Conservation (phyloP, 2,888 invertebrate genomes). For the Lasioglossum vierecki region DNA sequence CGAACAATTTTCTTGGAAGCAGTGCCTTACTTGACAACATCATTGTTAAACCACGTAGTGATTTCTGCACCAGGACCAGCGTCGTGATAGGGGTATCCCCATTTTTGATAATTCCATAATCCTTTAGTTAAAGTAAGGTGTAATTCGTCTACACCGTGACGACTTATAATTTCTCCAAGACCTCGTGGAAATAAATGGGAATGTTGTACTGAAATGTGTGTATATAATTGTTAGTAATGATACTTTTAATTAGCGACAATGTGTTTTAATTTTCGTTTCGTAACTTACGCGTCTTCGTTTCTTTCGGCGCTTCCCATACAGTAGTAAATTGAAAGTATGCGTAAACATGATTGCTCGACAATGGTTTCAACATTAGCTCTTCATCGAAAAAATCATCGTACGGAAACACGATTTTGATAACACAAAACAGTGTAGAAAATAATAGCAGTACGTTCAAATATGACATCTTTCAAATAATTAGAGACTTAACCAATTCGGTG, state of each 20-base stretch:
- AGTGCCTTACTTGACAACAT: conserved; percentile 75
- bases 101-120: conserved; percentile 95
- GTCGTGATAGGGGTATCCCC: conserved; percentile 96
- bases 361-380: conserved; percentile 94
- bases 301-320: conserved; percentile 86
- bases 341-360: conserved; percentile 93
- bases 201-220: conserved; percentile 88
- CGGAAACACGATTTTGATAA: conserved; percentile 44
- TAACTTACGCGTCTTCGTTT: conserved; percentile 75
- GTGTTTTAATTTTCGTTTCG: background rate
- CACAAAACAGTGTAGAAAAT: conserved; percentile 40
- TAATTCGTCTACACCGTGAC: conserved; percentile 94
- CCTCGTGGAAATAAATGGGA: conserved; percentile 95
- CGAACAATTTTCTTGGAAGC: background rate
- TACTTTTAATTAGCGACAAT: background rate
- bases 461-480: background rate
- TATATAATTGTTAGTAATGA: background rate
- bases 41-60: conserved; percentile 94
- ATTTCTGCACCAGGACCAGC: conserved; percentile 97
- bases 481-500: background rate
- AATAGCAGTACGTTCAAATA: conserved; percentile 2
- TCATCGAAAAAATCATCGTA: conserved; percentile 91
- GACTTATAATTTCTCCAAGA: conserved; percentile 93
- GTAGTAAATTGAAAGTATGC: conserved; percentile 96
- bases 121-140: conserved; percentile 97